Evolutionary conservation across 2,888 invertebrate species (phyloP), one percentile per base, ranked within the genome.

Genomic region (Plebejus argus): DNA sequence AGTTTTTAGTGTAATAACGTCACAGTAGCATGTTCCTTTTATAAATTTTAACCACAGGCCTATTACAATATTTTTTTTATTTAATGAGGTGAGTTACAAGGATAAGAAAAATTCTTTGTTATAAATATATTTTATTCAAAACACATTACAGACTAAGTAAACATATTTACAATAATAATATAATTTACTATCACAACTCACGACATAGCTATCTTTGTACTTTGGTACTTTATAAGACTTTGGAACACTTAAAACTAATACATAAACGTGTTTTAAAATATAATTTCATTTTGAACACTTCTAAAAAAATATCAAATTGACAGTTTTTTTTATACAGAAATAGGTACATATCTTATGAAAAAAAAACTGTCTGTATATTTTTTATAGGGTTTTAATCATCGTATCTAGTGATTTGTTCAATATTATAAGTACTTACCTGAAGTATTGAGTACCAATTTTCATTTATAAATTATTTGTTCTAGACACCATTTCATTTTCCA

Each of bases 61-160:
- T 39, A 39, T 10, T 10, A 10, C 10, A 39, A 35, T 35, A 15
- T 49, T 15, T 49, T 15, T 45, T 49, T 49, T 49, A 49, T 49
- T 39, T 5, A 49, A 53, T 53, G 33, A 18, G 10, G 28, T 23
- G 7, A 10, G 33, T 12, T 66, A 66, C 5, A 12, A 45, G 45
- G 45, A 45, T 28, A 66, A 66, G 23, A 5, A 66, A 28, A 15
- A 15, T 8, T 8, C 10, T 61, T 23, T 28, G 15, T 66, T 66
- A 33, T 33, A 66, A 66, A 66, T 66, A 79, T 74, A 75, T 56
- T 81, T 78, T 80, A 80, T 79, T 79, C 74, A 78, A 79, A 81
- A 81, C 81, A 80, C 77, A 76, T 76, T 78, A 77, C 79, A 78
- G 78, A 79, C 70, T 79, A 66, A 35, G 45, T 28, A 78, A 71